Percentiles rank a stretch among this genome's conserved stretches.
phyloP scores from a whole-genome alignment of 1,140 invertebrate genomes.

The Aphis gossypii region DNA sequence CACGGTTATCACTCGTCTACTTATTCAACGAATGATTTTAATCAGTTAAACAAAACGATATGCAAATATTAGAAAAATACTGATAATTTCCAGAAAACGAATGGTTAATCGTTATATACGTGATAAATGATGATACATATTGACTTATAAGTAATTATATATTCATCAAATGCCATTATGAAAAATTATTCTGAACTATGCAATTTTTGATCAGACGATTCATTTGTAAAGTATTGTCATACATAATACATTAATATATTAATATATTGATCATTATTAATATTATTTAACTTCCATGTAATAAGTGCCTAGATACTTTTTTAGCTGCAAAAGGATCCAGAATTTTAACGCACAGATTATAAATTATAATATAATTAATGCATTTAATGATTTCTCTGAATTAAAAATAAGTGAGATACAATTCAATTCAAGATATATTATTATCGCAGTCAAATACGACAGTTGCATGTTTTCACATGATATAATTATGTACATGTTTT shows the following conservation, averaged over 20 bases:
- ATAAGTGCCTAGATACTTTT: neutral
- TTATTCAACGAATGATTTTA: neutral
- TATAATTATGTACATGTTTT: too few relatives aligned
- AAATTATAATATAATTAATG: too few relatives aligned
- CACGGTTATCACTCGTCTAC: neutral
- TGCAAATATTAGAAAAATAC: neutral
- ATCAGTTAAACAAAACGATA: neutral
- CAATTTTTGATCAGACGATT: neutral
- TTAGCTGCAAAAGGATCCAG: too few relatives aligned
- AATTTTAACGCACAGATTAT: too few relatives aligned
- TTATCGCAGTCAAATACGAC: too few relatives aligned
- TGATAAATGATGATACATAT: neutral
- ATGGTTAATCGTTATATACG: too few relatives aligned
- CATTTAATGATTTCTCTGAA: too few relatives aligned
- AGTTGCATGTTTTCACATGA: too few relatives aligned
- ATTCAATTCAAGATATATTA: too few relatives aligned
- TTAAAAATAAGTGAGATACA: too few relatives aligned
- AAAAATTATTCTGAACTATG: neutral
- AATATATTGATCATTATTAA: neutral
- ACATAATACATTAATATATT: neutral
- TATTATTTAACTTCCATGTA: neutral
- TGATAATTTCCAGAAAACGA: neutral
- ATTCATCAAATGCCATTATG: neutral
- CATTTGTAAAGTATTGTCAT: neutral
- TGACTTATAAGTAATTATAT: neutral